Evolutionary conservation across 2,888 invertebrate species (phyloP).

Genomic region (Pinctada fucata): DNA sequence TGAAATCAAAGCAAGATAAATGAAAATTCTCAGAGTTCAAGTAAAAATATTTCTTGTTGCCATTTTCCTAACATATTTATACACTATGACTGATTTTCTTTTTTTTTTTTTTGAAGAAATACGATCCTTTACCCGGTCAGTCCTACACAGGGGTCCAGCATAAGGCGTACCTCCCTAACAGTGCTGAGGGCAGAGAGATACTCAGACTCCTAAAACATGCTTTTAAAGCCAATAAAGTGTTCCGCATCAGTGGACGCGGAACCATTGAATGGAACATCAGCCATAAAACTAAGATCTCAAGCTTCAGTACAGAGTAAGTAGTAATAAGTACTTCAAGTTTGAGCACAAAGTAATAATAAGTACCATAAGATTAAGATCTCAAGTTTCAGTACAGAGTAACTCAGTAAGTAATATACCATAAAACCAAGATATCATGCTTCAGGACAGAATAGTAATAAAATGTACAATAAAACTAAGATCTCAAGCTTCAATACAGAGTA

Average conservation of each 20-base stretch:
- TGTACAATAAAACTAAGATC: slow-evolving; percentile 65
- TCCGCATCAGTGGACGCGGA: slow-evolving; percentile 58
- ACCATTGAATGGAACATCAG: slow-evolving; percentile 53
- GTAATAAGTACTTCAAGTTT: background rate
- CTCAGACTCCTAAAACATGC: slow-evolving; percentile 60
- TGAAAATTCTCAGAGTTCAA: too few relatives aligned
- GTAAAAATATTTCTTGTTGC: too few relatives aligned
- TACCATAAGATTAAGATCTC: slow-evolving; percentile 68
- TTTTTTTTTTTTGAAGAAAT: background rate
- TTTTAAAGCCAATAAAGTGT: slow-evolving; percentile 64
- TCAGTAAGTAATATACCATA: too few relatives aligned
- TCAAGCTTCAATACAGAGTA: slow-evolving; percentile 61
- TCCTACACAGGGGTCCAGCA: slow-evolving; percentile 53
- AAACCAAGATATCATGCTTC: too few relatives aligned
- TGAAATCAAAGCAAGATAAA: too few relatives aligned
- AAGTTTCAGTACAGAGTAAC: slow-evolving; percentile 60
- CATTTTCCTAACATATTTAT: too few relatives aligned
- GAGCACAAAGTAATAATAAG: slow-evolving; percentile 34
- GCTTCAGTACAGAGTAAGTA: slow-evolving; percentile 57
- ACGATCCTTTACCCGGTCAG: background rate
- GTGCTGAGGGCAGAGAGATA: slow-evolving; percentile 60
- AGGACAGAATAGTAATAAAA: too few relatives aligned
- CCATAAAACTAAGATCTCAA: slow-evolving; percentile 69
- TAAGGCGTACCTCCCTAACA: slow-evolving; percentile 68
- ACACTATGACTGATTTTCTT: too few relatives aligned